A percentile compares a stretch with the other conserved stretches of the same genome.
Conservation (phyloP, 2,113 vertebrate genomes). For the Prionailurus bengalensis region DNA sequence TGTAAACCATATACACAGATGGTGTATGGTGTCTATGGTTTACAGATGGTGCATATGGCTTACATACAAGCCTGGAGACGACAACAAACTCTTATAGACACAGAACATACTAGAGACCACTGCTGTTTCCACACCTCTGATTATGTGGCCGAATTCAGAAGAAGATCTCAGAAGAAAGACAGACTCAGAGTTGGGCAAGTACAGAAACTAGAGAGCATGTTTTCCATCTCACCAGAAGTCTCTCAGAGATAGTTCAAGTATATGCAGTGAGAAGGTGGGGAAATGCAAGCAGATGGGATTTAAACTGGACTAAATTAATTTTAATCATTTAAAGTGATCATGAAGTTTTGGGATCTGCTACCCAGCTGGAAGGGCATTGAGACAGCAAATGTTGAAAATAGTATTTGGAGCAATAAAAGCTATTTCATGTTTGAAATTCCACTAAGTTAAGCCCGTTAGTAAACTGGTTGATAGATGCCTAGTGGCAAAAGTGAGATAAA, state of each 20-base stretch:
- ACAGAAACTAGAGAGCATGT: not conserved
- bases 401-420: constrained; percentile 21
- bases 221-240: not conserved
- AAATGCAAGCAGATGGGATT: not conserved
- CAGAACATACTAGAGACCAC: not conserved
- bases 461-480: not conserved
- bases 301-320: not conserved
- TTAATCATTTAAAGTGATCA: not conserved
- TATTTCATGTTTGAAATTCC: not conserved
- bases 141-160: not conserved
- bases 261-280: not conserved
- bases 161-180: not conserved
- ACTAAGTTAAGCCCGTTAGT: not conserved
- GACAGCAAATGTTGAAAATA: not conserved
- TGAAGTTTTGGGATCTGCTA: constrained; percentile 17
- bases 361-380: not conserved
- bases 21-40: no score
- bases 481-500: not conserved
- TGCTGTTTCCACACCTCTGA: not conserved
- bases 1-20: not conserved
- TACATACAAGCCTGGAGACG: not conserved
- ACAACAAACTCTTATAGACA: not conserved
- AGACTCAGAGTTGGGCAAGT: not conserved
- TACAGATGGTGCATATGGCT: no score
- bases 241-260: not conserved